phyloP scores from a whole-genome alignment of 2,888 invertebrate genomes.

The Plemyria rubiginata region DNA sequence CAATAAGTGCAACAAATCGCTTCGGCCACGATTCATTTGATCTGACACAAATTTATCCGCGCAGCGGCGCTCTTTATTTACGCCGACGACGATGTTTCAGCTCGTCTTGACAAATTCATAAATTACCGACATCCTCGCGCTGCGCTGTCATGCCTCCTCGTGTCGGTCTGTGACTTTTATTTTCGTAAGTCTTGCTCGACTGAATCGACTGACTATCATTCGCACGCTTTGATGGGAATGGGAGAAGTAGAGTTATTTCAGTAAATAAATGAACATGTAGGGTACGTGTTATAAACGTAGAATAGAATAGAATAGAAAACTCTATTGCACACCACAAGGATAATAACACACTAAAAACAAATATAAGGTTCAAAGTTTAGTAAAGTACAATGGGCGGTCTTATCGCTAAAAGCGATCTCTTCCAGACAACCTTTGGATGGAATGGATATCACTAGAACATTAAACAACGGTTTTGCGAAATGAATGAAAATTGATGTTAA shows the following conservation, averaged over 20 bases:
- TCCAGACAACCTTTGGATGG: no score
- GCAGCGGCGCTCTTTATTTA: conserved; percentile 78
- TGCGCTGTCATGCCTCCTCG: conserved; percentile 3
- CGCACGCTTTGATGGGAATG: conserved; percentile 67
- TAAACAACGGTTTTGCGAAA: no score
- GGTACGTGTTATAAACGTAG: no score
- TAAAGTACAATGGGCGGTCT: no score
- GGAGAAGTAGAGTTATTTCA: background rate
- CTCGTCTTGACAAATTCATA: conserved; percentile 84
- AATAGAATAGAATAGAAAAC: no score
- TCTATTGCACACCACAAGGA: no score
- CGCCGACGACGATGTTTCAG: conserved; percentile 76
- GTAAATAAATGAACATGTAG: conserved; percentile 18
- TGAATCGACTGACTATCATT: conserved; percentile 63
- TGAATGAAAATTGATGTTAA: no score
- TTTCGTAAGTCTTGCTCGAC: conserved; percentile 71
- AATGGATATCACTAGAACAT: no score
- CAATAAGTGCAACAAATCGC: conserved; percentile 80
- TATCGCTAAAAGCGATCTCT: no score
- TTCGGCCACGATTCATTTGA: conserved; percentile 79
- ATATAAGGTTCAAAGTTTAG: no score
- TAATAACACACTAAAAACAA: no score
- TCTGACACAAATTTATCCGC: conserved; percentile 84
- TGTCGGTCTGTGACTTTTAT: conserved; percentile 65
- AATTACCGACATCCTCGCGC: conserved; percentile 82